These are phyloP conservation scores for Philereme transversata DNA, from an alignment of 2,888 invertebrate genomes.

Conservation along the genomic window DNA sequence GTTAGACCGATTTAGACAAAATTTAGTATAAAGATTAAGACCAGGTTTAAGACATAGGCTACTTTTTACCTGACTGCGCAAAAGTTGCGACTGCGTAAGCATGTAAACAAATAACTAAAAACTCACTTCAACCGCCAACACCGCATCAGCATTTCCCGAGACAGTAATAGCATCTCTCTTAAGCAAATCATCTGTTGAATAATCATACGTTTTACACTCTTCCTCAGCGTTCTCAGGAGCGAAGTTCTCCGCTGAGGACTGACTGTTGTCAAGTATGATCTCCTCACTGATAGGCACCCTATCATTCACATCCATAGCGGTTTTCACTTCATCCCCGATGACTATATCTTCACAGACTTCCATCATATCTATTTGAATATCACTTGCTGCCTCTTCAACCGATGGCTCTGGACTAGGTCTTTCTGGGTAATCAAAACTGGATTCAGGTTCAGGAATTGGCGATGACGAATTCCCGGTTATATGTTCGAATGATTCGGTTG, in stretches of 20 bases:
- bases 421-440: conserved; percentile 1
- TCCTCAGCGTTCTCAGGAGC: conserved; percentile 37
- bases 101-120: background rate
- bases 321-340: conserved; percentile 69
- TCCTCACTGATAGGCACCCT: conserved; percentile 59
- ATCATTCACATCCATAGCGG: conserved; percentile 54
- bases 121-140: conserved; percentile 76
- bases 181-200: conserved; percentile 68
- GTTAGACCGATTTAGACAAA: no score
- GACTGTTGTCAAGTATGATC: conserved; percentile 73
- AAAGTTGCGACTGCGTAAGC: no score
- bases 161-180: conserved; percentile 65
- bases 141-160: conserved; percentile 71
- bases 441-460: conserved; percentile 16
- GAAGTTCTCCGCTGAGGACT: conserved; percentile 58
- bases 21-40: no score
- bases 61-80: no score
- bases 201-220: conserved; percentile 72
- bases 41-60: no score
- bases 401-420: conserved; percentile 9
- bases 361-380: conserved; percentile 74
- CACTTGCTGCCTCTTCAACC: conserved; percentile 53
- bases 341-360: conserved; percentile 78
- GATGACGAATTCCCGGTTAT: background rate
- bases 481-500: background rate